phyloP scores from a whole-genome alignment of 1,140 invertebrate species.

The Orius laevigatus region DNA sequence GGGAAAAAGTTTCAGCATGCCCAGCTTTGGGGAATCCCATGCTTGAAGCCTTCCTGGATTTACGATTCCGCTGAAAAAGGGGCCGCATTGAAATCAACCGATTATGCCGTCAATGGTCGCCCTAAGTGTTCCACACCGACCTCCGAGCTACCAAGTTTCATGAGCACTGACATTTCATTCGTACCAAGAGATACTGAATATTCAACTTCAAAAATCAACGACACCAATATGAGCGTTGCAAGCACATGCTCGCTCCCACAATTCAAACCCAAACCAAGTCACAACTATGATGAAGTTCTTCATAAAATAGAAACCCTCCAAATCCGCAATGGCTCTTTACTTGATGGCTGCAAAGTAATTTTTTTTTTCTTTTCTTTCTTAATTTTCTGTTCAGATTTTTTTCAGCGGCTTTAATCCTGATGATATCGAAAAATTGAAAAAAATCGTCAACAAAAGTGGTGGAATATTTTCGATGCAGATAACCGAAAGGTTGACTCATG shows the following conservation, averaged over 20 bases:
- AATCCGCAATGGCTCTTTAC: conserved; percentile 39
- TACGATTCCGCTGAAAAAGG: conserved; percentile 55
- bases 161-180: too few species aligned
- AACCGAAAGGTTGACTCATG: conserved; percentile 60
- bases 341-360: conserved; percentile 69
- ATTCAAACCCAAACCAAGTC: too few species aligned
- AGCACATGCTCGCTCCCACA: too few species aligned
- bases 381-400: conserved; percentile 32
- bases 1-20: conserved; percentile 73
- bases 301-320: too few species aligned
- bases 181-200: too few species aligned
- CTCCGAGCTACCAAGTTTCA: conserved; percentile 24
- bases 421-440: conserved; percentile 55
- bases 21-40: conserved; percentile 51
- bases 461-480: conserved; percentile 61
- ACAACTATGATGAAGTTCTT: too few species aligned
- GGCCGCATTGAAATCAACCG: conserved; percentile 46
- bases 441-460: conserved; percentile 61
- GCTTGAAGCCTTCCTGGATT: conserved; percentile 58
- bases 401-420: conserved; percentile 42
- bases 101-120: conserved; percentile 40
- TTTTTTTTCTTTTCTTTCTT: conserved; percentile 20
- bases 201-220: too few species aligned
- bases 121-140: conserved; percentile 38
- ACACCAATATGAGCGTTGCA: too few species aligned